Conservation (phyloP, 2,797 vertebrate genomes). For the Linurgus olivaceus region DNA sequence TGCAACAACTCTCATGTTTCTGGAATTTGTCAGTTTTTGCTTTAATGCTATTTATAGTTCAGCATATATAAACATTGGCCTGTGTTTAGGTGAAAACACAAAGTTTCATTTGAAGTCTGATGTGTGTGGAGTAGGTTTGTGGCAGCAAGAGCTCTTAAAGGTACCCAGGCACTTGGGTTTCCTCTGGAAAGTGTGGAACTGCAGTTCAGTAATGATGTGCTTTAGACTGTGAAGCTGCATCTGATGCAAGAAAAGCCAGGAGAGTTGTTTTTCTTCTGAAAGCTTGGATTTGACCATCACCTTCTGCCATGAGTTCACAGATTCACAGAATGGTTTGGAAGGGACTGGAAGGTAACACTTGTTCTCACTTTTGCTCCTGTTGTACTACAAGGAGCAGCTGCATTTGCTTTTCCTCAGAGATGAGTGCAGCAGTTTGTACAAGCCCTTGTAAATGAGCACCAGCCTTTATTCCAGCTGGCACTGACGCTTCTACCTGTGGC, state of each 20-base stretch:
- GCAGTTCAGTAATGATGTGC: accelerated
- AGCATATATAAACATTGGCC: conserved; percentile 44
- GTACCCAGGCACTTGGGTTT: background rate
- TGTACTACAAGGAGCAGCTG: background rate
- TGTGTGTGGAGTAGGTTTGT: background rate
- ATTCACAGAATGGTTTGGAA: background rate
- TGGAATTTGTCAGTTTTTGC: conserved; percentile 59
- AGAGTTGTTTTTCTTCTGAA: background rate
- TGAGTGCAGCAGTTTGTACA: background rate
- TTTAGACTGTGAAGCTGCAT: background rate
- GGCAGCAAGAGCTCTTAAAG: conserved; percentile 2
- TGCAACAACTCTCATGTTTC: conserved; percentile 21
- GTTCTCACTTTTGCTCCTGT: background rate
- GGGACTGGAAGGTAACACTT: background rate
- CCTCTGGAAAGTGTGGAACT: background rate
- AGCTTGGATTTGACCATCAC: background rate
- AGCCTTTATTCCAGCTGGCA: background rate
- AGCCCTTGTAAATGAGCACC: background rate
- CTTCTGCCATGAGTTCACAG: background rate
- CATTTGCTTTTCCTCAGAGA: background rate
- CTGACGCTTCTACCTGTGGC: background rate
- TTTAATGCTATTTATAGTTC: conserved; percentile 68
- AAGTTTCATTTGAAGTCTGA: conserved; percentile 56
- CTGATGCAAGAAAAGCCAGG: background rate
- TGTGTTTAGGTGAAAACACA: conserved; percentile 58